These are phyloP conservation scores for Corydoras maculifer DNA, from an alignment of 2,113 vertebrate species.

Conservation along the genomic window DNA sequence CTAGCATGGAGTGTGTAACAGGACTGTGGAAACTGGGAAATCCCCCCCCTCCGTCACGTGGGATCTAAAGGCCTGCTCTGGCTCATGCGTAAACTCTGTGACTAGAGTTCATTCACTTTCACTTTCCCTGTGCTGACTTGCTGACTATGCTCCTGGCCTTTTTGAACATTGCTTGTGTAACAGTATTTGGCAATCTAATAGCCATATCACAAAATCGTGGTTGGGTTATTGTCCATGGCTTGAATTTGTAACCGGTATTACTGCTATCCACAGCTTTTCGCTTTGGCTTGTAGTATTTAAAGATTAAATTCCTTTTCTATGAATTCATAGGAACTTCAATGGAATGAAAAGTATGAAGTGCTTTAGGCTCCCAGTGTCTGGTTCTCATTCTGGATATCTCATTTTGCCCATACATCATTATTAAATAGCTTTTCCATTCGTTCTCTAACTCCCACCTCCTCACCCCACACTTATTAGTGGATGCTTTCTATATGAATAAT, in stretches of 20 bases:
- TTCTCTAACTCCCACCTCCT: background rate
- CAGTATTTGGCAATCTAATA: background rate
- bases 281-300: background rate
- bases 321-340: background rate
- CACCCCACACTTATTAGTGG: background rate
- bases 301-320: conserved; percentile 5
- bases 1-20: conserved; percentile 4
- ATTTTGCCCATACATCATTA: no score
- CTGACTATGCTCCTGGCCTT: conserved; percentile 2
- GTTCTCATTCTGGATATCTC: background rate
- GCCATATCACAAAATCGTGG: conserved; percentile 7
- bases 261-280: background rate
- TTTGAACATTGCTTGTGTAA: background rate
- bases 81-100: conserved; percentile 29
- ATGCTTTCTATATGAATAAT: conserved; percentile 33
- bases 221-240: background rate
- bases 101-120: conserved; percentile 9
- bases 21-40: conserved; percentile 31
- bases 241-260: background rate
- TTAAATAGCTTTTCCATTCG: background rate
- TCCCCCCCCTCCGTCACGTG: conserved; percentile 38
- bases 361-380: background rate
- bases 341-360: background rate
- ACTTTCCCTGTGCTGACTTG: conserved; percentile 6
- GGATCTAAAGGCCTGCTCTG: conserved; percentile 15